Evolutionary conservation across 2,113 vertebrate genomes (phyloP), one percentile per base, ranked within the genome.

Genomic region (Hippocampus comes): DNA sequence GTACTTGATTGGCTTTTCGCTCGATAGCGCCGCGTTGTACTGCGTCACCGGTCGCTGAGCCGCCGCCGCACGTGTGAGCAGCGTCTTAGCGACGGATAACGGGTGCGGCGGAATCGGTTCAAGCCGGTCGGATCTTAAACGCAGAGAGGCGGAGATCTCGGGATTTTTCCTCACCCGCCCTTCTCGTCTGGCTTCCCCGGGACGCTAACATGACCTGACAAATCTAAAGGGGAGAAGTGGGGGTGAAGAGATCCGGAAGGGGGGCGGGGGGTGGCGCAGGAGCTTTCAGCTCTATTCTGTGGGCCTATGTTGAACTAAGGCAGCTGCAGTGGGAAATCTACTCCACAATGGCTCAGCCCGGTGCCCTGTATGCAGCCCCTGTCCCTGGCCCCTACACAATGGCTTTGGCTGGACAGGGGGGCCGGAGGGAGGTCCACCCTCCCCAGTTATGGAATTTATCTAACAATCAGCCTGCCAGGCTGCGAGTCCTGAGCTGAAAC

Each of bases 181-280:
- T 46, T 60, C 43, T 77, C 46, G 78, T 73, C 78, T 69, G 64
- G 74, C 75, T 80, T 68, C 23, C 25, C 53, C 25, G 4, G 68
- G 80, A 84, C 88, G 78, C 80, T 88, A 92, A 91, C 82, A 46
- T 82, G 86, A 92, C 84, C 87, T 89, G 87, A 91, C 89, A 89
- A 86, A 88, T 77, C 75, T 49, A 80, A 74, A 76, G 86, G 73
- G 78, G 78, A 59, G 46, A 42, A 51, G 78, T 77, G 78, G 66
- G 78, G 66, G 61, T 71, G 67, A 71, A 49, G 65, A 70, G 78
- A 77, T 77, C 77, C 23, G 71, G 79, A 71, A 67, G 66, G 77
- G 71, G 61, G 64, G 68, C 38, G 76, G 27, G 51, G 38, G 68
- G 78, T 38, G 79, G 63, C 60, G 72, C 80, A 66, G 71, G 46